Base-by-base conservation (phyloP, 2,113 vertebrate genomes). In the Macquaria australasica region DNA sequence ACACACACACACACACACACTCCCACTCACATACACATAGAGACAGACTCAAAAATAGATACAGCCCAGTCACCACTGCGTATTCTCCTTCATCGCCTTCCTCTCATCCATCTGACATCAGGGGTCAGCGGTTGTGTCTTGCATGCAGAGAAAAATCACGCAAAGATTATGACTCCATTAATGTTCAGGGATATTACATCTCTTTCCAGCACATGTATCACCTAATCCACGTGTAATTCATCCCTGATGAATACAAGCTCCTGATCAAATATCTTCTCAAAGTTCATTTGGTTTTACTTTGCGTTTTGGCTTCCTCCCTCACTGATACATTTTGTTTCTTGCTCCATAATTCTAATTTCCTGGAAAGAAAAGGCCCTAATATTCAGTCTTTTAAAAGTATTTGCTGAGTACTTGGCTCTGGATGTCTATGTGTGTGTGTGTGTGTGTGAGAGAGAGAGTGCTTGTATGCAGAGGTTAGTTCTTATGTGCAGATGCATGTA, bases 201-300 rank as follows among this genome's bases (percentile, higher is more conserved):
- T 31, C 56, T 87, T 48, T 81, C 78, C 56, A 77, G 73, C 55
- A 72, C 58, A 70, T 73, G 55, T 71, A 50, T 82, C 83, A 70
- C 78, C 77, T 80, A 72, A 86, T 86, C 71, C 51, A 71, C 39
- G 16, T 78, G 25, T 82, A 82, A 86, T 79, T 78, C 63, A 79
- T 79, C 74, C 41, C 71, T 55, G 79, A 86, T 81, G 80, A 91
- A 71, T 48, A 69, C 74, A 77, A 85, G 34, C 55, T 85, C 78
- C 73, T 73, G 82, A 81, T 87, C 76, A 83, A 87, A 88, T 77
- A 80, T 79, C 73, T 23, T 63, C 39, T 75, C 53, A 69, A 67
- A 68, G 53, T 20, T 79, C 37, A 77, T 85, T 88, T 88, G 83
- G 76, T 91, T 90, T 82, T 45, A 87, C 71, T 91, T 85, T 82